These are phyloP conservation scores for Mesaphorura yosii DNA, from an alignment of 1,140 invertebrate species.

Conservation along the genomic window DNA sequence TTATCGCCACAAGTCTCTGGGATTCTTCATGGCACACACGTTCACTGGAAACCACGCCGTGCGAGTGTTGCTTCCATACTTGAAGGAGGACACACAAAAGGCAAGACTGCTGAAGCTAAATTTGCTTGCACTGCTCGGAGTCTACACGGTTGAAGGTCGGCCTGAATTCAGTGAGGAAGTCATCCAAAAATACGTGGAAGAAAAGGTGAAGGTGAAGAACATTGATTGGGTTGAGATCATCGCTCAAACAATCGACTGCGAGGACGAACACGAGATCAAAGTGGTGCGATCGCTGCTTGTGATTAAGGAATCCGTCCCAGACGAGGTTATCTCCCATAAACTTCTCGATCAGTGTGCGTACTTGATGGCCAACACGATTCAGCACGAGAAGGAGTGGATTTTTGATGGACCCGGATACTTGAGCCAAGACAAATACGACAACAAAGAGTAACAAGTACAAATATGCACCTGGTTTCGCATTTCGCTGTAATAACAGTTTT, in stretches of 20 bases:
- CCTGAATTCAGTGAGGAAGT: background rate
- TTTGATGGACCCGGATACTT: too few species aligned
- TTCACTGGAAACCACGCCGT: slow-evolving; percentile 2
- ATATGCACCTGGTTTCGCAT: too few species aligned
- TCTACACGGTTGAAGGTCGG: background rate
- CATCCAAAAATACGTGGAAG: background rate
- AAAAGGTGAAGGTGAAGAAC: background rate
- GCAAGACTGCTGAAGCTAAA: background rate
- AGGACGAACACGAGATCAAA: slow-evolving; percentile 7
- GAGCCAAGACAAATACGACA: too few species aligned
- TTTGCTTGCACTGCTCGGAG: background rate
- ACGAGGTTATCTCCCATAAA: too few species aligned
- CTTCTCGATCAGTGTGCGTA: too few species aligned
- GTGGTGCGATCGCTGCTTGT: background rate
- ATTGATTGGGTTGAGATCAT: background rate
- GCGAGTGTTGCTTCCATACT: background rate
- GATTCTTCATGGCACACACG: slow-evolving; percentile 6
- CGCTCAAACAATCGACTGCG: background rate
- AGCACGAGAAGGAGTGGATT: too few species aligned
- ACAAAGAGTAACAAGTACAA: too few species aligned
- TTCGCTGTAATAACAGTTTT: too few species aligned
- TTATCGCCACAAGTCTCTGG: background rate
- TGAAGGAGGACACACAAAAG: background rate
- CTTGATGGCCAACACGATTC: too few species aligned
- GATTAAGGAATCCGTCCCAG: background rate